Evolutionary conservation across 23 tunicate species (phyloP).

Genomic region (Ascidia mentula): DNA sequence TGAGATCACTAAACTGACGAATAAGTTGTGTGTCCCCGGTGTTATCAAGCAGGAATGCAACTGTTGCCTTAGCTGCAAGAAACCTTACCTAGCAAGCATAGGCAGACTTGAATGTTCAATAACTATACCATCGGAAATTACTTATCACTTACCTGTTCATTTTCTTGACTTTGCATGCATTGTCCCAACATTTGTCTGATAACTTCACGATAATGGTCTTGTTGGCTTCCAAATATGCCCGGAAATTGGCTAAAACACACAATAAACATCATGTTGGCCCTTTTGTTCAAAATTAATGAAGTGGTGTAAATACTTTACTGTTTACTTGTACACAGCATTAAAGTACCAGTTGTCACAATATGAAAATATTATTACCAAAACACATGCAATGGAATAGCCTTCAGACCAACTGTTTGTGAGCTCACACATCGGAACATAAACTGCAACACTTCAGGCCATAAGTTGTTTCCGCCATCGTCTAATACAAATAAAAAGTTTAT

Average conservation of each 20-base stretch:
- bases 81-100: constrained; percentile 8
- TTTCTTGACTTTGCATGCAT: constrained; percentile 64
- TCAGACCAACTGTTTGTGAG: constrained; percentile 38
- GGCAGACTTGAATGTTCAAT: neutral
- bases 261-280: neutral
- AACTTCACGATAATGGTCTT: constrained; percentile 81
- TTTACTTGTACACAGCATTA: too few species aligned
- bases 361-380: constrained; percentile 38
- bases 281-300: too few species aligned
- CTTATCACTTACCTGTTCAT: constrained; percentile 36
- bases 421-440: constrained; percentile 89
- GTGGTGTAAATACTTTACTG: neutral
- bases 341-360: neutral
- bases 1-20: constrained; percentile 61
- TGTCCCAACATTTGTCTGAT: constrained; percentile 82
- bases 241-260: constrained; percentile 81
- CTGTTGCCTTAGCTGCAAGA: constrained; percentile 66
- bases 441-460: constrained; percentile 84
- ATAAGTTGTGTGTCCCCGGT: constrained; percentile 29
- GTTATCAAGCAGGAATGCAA: constrained; percentile 69
- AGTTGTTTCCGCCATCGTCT: constrained; percentile 76
- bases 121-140: neutral
- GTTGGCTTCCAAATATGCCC: constrained; percentile 95
- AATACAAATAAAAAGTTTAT: neutral
- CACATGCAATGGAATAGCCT: constrained; percentile 80